phyloP scores from a whole-genome alignment of 2,888 invertebrate genomes.

The Flexamia atlantica region DNA sequence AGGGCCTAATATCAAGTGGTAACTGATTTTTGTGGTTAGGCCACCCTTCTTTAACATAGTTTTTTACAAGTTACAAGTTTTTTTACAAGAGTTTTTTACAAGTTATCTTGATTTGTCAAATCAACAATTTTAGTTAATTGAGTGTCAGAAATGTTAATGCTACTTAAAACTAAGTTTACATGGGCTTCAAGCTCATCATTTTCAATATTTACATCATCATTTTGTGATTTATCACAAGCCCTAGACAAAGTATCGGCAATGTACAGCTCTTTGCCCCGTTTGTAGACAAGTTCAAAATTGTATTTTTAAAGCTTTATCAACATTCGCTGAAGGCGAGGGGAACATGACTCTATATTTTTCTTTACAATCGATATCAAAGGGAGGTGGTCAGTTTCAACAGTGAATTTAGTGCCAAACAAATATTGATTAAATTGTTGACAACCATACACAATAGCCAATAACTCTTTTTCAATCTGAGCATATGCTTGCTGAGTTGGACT shows the following conservation, averaged over 20 bases:
- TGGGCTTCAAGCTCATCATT: slow-evolving; percentile 39
- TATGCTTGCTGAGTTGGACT: slow-evolving; percentile 50
- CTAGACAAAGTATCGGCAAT: slow-evolving; percentile 53
- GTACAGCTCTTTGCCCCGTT: slow-evolving; percentile 31
- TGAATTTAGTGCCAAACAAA: slow-evolving; percentile 10
- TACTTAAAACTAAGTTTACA: slow-evolving; percentile 37
- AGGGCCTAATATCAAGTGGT: background rate
- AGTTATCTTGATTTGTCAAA: background rate
- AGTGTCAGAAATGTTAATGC: background rate
- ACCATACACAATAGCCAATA: slow-evolving; percentile 58
- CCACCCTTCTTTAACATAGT: background rate
- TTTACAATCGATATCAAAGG: slow-evolving; percentile 60
- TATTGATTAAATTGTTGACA: slow-evolving; percentile 60
- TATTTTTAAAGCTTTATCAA: background rate
- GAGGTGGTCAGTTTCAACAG: slow-evolving; percentile 64
- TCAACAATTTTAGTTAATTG: background rate
- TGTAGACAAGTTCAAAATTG: slow-evolving; percentile 28
- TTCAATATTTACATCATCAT: slow-evolving; percentile 23
- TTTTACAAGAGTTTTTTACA: too few species aligned
- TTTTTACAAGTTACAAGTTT: background rate
- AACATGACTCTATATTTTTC: slow-evolving; percentile 33
- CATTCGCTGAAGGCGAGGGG: slow-evolving; percentile 35
- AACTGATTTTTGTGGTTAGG: slow-evolving; percentile 10
- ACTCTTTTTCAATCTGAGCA: slow-evolving; percentile 62
- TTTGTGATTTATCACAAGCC: slow-evolving; percentile 48